A percentile compares a stretch with the other conserved stretches of the same genome.
Conservation (phyloP, 2,797 vertebrate genomes). For the Pseudotriccus pelzelni region DNA sequence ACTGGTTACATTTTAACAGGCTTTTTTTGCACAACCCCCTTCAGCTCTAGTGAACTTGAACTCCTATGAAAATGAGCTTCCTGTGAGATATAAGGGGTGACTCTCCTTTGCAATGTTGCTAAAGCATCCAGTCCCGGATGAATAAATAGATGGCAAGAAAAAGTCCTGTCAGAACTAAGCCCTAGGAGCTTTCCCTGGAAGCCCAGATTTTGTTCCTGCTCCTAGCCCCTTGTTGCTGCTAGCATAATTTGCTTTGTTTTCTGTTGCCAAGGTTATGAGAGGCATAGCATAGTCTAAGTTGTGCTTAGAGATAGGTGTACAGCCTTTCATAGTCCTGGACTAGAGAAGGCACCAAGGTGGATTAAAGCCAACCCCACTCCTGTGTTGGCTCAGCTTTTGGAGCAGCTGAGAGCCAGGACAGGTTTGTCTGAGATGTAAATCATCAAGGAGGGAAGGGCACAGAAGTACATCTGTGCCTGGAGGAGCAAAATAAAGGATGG, state of each 20-base stretch:
- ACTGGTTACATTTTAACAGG: slow-evolving; percentile 66
- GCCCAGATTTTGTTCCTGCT: neutral
- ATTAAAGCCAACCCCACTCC: neutral
- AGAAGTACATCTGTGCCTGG: neutral
- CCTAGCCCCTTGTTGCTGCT: neutral
- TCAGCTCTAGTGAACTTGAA: slow-evolving; percentile 2
- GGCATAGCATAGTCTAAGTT: neutral
- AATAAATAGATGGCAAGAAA: neutral
- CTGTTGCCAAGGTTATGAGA: neutral
- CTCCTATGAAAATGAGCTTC: neutral
- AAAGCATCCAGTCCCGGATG: neutral
- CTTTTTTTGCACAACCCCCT: slow-evolving; percentile 25
- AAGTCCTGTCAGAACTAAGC: neutral
- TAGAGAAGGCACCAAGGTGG: neutral
- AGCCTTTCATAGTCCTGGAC: neutral
- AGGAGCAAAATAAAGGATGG: neutral
- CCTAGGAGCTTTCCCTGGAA: neutral
- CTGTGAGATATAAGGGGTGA: neutral
- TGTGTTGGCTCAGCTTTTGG: neutral
- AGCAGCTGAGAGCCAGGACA: neutral
- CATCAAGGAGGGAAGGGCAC: neutral
- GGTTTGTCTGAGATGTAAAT: neutral
- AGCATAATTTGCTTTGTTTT: neutral
- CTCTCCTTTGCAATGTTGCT: neutral
- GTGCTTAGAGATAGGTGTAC: neutral